phyloP scores from a whole-genome alignment of 2,888 invertebrate species.

The Drosophila monieri region DNA sequence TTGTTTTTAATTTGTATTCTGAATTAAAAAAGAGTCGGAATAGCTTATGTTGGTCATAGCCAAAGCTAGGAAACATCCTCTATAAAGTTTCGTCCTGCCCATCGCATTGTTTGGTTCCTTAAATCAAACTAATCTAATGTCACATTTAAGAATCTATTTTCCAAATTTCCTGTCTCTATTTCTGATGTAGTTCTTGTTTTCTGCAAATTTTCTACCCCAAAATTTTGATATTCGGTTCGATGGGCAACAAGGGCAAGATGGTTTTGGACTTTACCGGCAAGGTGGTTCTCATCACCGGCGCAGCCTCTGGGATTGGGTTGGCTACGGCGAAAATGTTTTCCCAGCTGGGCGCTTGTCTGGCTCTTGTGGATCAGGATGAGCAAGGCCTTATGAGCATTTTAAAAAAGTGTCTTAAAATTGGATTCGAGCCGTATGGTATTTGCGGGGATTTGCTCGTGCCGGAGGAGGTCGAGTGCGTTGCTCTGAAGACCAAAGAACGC shows the following conservation, averaged over 20 bases:
- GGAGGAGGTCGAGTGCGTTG: constrained; percentile 84
- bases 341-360: constrained; percentile 86
- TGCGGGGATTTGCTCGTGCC: constrained; percentile 25
- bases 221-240: constrained; percentile 16
- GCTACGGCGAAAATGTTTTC: constrained; percentile 88
- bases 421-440: constrained; percentile 85
- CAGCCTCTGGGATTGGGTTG: constrained; percentile 90
- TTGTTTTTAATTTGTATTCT: background rate
- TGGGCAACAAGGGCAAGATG: constrained; percentile 25
- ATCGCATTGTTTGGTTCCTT: too few relatives aligned
- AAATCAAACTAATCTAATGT: background rate
- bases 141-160: background rate
- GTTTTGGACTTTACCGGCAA: constrained; percentile 64
- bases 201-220: background rate
- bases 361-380: constrained; percentile 88
- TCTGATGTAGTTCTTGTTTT: background rate
- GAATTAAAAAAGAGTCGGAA: too few relatives aligned
- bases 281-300: constrained; percentile 87
- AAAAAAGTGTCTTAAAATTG: constrained; percentile 85
- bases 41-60: too few relatives aligned
- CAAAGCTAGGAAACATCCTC: too few relatives aligned
- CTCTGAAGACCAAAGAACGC: constrained; percentile 86
- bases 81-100: too few relatives aligned
- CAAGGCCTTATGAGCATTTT: constrained; percentile 85
- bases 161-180: background rate